Evolutionary conservation across 2,888 invertebrate genomes (phyloP).

Genomic region (Megastigmus dorsalis): DNA sequence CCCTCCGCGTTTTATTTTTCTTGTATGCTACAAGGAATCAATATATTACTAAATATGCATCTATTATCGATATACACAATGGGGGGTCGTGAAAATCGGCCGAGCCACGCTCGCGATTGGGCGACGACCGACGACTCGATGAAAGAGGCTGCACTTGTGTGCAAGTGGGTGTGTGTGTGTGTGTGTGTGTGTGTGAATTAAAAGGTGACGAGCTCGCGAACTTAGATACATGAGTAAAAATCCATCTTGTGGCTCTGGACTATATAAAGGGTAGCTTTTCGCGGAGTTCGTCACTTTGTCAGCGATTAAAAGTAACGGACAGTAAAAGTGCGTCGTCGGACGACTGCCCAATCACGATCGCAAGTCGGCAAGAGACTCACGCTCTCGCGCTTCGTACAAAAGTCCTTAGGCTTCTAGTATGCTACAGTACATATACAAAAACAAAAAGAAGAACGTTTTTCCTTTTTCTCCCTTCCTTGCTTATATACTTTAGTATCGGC

Average conservation of each 20-base stretch:
- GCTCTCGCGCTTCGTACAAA: conserved; percentile 69
- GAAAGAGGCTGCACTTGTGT: no score
- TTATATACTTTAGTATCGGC: conserved; percentile 61
- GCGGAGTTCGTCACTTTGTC: conserved; percentile 20
- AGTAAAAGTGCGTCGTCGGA: conserved; percentile 52
- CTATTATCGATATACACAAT: conserved; percentile 69
- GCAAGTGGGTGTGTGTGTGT: no score
- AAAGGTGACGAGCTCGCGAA: conserved; percentile 55
- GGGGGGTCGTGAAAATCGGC: conserved; percentile 54
- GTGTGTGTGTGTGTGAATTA: no score
- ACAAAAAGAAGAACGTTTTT: conserved; percentile 55
- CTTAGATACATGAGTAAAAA: no score
- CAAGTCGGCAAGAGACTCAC: conserved; percentile 56
- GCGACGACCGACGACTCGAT: no score
- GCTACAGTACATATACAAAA: conserved; percentile 73
- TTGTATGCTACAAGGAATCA: conserved; percentile 57
- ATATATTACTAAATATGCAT: conserved; percentile 70
- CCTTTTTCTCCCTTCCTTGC: conserved; percentile 21
- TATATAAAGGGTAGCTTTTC: background rate
- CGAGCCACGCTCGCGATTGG: conserved; percentile 68
- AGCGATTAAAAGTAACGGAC: background rate
- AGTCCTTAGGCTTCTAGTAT: conserved; percentile 66
- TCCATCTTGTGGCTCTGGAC: background rate
- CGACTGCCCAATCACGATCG: conserved; percentile 72
- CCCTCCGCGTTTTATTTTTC: background rate